These are phyloP conservation scores for Labroides dimidiatus DNA, from an alignment of 2,797 vertebrate species.

Conservation along the genomic window DNA sequence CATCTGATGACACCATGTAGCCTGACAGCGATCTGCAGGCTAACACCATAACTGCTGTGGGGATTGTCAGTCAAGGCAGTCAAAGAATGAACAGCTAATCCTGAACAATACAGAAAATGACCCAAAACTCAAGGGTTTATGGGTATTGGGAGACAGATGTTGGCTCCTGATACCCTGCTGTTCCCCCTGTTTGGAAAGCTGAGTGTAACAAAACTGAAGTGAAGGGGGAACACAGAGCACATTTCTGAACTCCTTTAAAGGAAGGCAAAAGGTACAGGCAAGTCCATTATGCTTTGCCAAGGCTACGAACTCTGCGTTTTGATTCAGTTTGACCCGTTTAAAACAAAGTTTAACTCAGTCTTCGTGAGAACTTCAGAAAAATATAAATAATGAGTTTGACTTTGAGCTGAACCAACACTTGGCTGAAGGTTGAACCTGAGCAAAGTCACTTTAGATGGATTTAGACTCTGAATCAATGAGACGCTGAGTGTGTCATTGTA, in stretches of 20 bases:
- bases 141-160: conserved; percentile 48
- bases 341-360: conserved; percentile 10
- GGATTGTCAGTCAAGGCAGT: conserved; percentile 19
- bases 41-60: conserved; percentile 15
- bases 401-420: conserved; percentile 20
- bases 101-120: conserved; percentile 32
- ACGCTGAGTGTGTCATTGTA: conserved; percentile 23
- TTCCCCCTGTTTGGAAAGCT: conserved; percentile 40
- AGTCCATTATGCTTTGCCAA: conserved; percentile 8
- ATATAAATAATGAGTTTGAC: conserved; percentile 25
- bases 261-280: conserved; percentile 5
- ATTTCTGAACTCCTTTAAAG: conserved; percentile 27
- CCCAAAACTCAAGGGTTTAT: conserved; percentile 29
- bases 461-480: conserved; percentile 13
- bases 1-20: conserved; percentile 9
- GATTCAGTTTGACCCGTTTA: conserved; percentile 1
- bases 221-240: conserved; percentile 16
- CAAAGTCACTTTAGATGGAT: conserved; percentile 37
- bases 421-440: background rate
- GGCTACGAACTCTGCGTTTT: conserved; percentile 6
- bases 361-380: background rate
- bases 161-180: conserved; percentile 26
- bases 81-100: conserved; percentile 42
- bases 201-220: conserved; percentile 23
- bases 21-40: conserved; percentile 17